Conservation (phyloP, 1,140 invertebrate genomes). For the Hyphantria cunea region DNA sequence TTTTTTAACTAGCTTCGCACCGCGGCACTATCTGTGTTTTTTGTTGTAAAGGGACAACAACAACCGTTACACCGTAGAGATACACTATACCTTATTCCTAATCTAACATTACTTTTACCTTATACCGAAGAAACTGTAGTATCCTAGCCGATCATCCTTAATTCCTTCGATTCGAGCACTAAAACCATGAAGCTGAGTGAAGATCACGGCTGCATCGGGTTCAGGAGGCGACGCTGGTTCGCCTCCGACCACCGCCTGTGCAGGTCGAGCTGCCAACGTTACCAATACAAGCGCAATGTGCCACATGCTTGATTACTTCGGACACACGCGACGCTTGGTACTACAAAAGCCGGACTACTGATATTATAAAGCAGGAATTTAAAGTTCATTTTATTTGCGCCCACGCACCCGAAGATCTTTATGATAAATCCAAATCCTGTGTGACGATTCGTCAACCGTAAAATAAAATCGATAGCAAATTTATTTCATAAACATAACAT, state of each 20-base stretch:
- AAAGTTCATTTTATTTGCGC: neutral
- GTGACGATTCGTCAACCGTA: neutral
- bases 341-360: neutral
- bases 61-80: no score
- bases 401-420: neutral
- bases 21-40: no score
- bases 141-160: constrained; percentile 59
- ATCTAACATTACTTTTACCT: constrained; percentile 42
- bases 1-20: no score
- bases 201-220: constrained; percentile 84
- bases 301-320: neutral
- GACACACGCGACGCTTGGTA: neutral
- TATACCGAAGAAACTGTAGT: constrained; percentile 69
- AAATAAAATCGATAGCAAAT: no score
- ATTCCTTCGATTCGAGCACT: constrained; percentile 81
- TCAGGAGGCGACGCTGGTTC: constrained; percentile 80
- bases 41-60: no score
- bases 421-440: neutral
- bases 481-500: no score
- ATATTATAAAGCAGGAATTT: neutral
- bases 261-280: constrained; percentile 32
- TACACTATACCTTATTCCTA: no score
- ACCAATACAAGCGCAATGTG: constrained; percentile 12
- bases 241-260: constrained; percentile 83
- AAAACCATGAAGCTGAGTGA: constrained; percentile 78